Base-by-base conservation (phyloP, 1,140 invertebrate species). In the Laodelphax striatellus region DNA sequence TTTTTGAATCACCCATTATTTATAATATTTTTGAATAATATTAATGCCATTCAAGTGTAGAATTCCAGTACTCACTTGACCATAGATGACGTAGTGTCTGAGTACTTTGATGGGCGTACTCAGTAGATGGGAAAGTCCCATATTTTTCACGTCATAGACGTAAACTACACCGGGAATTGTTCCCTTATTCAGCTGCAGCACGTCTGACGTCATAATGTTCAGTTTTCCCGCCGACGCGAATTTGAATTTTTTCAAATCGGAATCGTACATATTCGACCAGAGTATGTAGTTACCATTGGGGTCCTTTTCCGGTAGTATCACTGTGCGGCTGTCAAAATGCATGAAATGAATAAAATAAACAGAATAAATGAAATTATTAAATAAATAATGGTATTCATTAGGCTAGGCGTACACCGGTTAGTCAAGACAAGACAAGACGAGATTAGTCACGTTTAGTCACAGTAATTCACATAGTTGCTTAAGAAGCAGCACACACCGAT, bases 81-180 rank as follows among this genome's bases (percentile, higher is more conserved):
- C 9, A 31, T 42, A 34, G 6, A 55, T 31, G 22, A 60, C 21
- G 16, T 14, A 19, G 22, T 55, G 31, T 28, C 17, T 16, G 4
- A 55, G 3, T 24, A 54, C n/a, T 19, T 60, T 42, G 4, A 64
- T 21, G 17, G 60, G 57, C 21, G 58, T 57, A 9, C 60, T 61
- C 14, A 60, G 21, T 10, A 60, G 38, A 22, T 58, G 55, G 3
- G 56, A 52, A 24, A 64, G 52, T 14, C 43, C 41, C 10, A 62
- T 46, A 31, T 60, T 56, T 28, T 55, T 62, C 11, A 59, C 50
- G 31, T 64, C 63, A 21, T 58, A 55, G 11, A 62, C 60, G 13
- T 50, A 22, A 21, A 58, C 52, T 52, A 58, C 53, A 6, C 62
- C 62, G 2, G 57, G 57, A 16, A 60, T 42, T 52, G 58, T 57